Evolutionary conservation across 2,113 vertebrate species (phyloP), one percentile per base, ranked within the genome.

Genomic region (Clupea harengus): DNA sequence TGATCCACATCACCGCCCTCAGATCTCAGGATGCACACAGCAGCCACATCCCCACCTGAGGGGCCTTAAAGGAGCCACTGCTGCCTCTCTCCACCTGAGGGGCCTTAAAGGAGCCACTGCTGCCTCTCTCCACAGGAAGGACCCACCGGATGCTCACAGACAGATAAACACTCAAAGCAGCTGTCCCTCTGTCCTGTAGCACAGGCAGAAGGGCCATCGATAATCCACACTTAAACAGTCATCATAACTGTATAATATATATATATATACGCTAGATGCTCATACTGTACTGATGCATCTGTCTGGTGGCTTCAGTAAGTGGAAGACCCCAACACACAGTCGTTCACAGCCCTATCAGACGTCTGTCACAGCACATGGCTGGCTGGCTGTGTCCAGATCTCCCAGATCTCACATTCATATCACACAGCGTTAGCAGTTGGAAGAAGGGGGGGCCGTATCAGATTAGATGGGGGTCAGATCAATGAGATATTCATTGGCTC

Each of bases 1-100:
- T 39, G 46, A 84, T 72, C 83, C 54, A 83, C 52, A 60, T 85
- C 87, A 85, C 67, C 81, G 52, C 78, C 85, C 85, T 82, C 80
- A 82, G 84, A 84, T 86, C 82, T 84, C 81, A 20, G 57, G 57
- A 57, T 75, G 86, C 39, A 80, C 83, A 82, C 82, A 20, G 57
- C 6, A 22, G 57, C 20, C 57, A 17, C 64, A 72, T 8, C 8
- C 25, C 25, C n/a, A 28, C 64, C 64, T 15, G 64, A 25, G n/a
- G 64, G 64, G 64, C 25, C 64, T 72, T 32, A 72, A 72, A 28
- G 64, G 64, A 72, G 25, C 64, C 64, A 72, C 10, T 72, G 64
- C 18, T 64, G 57, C 57, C 6, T 49, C 39, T 7, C 8, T 9
- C 25, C n/a, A 28, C 64, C 64, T 13, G 64, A 25, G n/a, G 64